phyloP scores from a whole-genome alignment of 1,140 invertebrate species.

The Dufourea novaeangliae region DNA sequence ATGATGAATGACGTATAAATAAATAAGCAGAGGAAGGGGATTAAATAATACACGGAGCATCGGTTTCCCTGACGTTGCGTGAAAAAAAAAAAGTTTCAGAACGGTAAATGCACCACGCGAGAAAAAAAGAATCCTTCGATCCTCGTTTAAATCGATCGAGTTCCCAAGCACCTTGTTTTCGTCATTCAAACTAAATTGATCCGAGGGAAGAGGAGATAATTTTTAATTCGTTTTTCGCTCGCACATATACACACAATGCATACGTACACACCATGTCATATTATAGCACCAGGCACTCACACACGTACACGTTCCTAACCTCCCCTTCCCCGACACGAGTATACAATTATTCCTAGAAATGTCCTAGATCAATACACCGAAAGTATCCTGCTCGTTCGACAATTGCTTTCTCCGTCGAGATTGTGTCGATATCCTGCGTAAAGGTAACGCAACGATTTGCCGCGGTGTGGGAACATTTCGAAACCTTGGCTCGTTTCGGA shows the following conservation, averaged over 20 bases:
- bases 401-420: background rate
- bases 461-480: background rate
- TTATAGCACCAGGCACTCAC: background rate
- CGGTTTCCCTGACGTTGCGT: background rate
- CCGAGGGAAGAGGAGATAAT: background rate
- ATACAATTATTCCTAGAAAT: background rate
- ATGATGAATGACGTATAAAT: conserved; percentile 22
- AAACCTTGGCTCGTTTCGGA: background rate
- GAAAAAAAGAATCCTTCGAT: background rate
- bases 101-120: conserved; percentile 14
- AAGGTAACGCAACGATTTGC: background rate
- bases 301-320: background rate
- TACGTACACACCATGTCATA: background rate
- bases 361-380: background rate
- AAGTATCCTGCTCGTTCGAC: background rate
- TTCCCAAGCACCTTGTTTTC: background rate
- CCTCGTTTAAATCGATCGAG: background rate
- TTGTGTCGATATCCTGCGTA: background rate
- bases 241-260: background rate
- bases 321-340: background rate
- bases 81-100: background rate
- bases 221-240: background rate
- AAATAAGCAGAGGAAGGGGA: conserved; percentile 2
- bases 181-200: background rate
- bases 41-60: conserved; percentile 11